Evolutionary conservation across 2,797 vertebrate species (phyloP), one percentile per base, ranked within the genome.

Genomic region (Erethizon dorsatum): DNA sequence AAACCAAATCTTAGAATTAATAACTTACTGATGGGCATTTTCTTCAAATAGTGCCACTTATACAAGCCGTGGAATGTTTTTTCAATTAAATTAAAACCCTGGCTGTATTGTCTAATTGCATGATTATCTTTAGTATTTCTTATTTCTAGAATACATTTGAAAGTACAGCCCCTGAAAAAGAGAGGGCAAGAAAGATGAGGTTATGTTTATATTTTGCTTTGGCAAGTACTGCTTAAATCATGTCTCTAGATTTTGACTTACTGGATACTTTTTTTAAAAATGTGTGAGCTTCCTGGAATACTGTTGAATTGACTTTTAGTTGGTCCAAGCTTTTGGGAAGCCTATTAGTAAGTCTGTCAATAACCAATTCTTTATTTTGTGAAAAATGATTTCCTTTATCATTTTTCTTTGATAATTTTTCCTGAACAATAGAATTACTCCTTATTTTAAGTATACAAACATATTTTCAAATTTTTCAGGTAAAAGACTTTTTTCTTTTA

Each of bases 181-280:
- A 92, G 37, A 56, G 47, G 26, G 20, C 28, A 71, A 63, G 75
- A 33, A 79, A 52, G 71, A 15, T 33, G 37, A 69, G 13, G n/a
- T 37, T 78, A 24, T 52, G 14, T 91, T 83, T 79, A 31, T 91
- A 12, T 82, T 95, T 86, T 86, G 20, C 47, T 86, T 90, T 75
- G 33, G 52, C n/a, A 86, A 90, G 65, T 61, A 85, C 6, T 86
- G 17, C 15, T 2, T 90, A 82, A 67, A 47, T 83, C 77, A 20
- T 78, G 61, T 90, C n/a, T 95, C 24, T 86, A 93, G 59, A 69
- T 87, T 82, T 94, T 94, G 24, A 18, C 41, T 75, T 92, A 52
- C 33, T 69, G 6, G n/a, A 47, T 24, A 52, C 37, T 63, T 37
- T 63, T 37, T 80, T 17, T 54, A 78, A 52, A 78, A 20, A 22